Evolutionary conservation across 2,797 vertebrate species (phyloP), one percentile per base, ranked within the genome.

Genomic region (Borostomias antarcticus): DNA sequence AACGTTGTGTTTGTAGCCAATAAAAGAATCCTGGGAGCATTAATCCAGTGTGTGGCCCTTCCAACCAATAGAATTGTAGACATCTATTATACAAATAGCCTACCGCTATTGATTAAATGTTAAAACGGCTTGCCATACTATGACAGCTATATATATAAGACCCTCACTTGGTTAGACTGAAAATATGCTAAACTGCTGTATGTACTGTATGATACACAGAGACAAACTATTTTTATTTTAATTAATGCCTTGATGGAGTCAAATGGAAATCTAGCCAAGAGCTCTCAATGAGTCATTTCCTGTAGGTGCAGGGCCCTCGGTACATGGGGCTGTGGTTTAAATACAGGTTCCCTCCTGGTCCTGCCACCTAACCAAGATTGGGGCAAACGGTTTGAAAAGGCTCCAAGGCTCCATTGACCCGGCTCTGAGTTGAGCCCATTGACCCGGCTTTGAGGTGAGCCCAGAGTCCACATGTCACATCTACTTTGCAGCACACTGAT

Each of bases 361-460:
- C 67, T 26, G 66, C 72, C 62, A 56, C 29, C 66, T 82, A 78
- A 82, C 65, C 43, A 45, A 74, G 76, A 80, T 53, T 25, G 25
- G 40, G 50, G 29, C 61, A 72, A 66, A 43, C 37, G 45, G 76
- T 77, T 69, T 70, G 60, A 54, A 76, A 68, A 68, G 76, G 50
- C 73, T 76, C 70, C 58, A 43, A 65, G 77, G 75, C 81, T 75
- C 76, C 66, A 63, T 48, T 76, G 80, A 78, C 76, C 80, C 64
- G 69, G 51, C 65, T n/a, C n/a, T 71, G 25, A 74, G 69, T 65
- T 74, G 76, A 84, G 79, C 62, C 66, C 65, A 63, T 60, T 73
- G 25, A 8, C 5, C 64, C 82, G 88, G 85, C 83, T 78, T n/a
- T n/a, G n/a, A n/a, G n/a, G n/a, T n/a, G n/a, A n/a, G n/a, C 62